Conservation (phyloP, 37 sponge, comb jelly and placozoan genomes). For the Amphimedon queenslandica region DNA sequence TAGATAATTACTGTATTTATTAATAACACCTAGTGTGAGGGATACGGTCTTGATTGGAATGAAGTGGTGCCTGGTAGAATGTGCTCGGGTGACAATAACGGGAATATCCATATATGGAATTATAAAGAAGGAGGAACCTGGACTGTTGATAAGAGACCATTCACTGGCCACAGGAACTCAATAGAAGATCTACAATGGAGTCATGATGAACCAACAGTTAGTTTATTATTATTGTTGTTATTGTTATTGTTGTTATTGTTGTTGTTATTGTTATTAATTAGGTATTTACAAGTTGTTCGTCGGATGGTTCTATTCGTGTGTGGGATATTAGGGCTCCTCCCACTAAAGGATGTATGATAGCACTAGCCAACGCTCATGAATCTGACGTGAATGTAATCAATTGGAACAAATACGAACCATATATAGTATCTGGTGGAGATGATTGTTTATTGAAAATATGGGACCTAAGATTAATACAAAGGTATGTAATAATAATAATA, state of each 20-base stretch:
- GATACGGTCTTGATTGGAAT: conserved; percentile 95
- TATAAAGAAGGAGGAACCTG: conserved; percentile 59
- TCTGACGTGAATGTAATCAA: conserved; percentile 96
- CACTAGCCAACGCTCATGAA: conserved; percentile 87
- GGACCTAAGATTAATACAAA: conserved; percentile 89
- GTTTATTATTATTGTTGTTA: conserved; percentile 3
- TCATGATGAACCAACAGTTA: conserved; percentile 90
- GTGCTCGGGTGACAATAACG: conserved; percentile 86
- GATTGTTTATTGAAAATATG: conserved; percentile 94
- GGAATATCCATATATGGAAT: conserved; percentile 90
- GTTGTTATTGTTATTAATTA: conserved; percentile 18
- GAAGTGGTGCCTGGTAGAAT: conserved; percentile 75
- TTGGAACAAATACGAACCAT: conserved; percentile 89
- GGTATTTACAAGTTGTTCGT: conserved; percentile 95
- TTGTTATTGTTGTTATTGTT: not conserved
- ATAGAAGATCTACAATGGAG: conserved; percentile 99
- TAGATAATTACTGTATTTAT: not conserved
- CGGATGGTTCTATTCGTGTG: conserved; percentile 80
- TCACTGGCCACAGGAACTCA: conserved; percentile 70
- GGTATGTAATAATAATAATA: too few relatives aligned
- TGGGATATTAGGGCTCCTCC: conserved; percentile 91
- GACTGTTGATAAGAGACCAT: conserved; percentile 84
- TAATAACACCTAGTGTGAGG: conserved; percentile 64
- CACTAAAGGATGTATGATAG: conserved; percentile 92
- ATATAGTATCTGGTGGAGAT: conserved; percentile 93